Percentiles rank a stretch among this genome's conserved stretches.
These are phyloP conservation scores for Phortica variegata DNA, from an alignment of 1,140 invertebrate genomes.

Conservation along the genomic window DNA sequence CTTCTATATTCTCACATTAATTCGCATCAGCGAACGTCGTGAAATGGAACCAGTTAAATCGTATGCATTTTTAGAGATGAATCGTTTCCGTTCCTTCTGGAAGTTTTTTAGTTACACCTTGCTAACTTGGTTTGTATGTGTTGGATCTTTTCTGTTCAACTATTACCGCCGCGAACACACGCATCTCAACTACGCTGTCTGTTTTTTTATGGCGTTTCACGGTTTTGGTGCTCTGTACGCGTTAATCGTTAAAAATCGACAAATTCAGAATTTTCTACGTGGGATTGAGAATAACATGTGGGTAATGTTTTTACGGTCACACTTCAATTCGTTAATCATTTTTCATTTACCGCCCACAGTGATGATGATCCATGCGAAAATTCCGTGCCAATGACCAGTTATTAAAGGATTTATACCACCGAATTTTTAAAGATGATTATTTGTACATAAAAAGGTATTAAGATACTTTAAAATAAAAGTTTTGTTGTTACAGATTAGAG, in stretches of 20 bases:
- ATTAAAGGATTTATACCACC: too few relatives aligned
- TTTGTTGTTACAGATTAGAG: neutral
- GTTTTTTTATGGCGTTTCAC: constrained; percentile 40
- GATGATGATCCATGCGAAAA: constrained; percentile 44
- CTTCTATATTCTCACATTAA: constrained; percentile 44
- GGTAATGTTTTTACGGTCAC: constrained; percentile 4
- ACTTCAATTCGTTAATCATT: neutral
- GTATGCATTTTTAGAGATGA: constrained; percentile 34
- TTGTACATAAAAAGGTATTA: too few relatives aligned
- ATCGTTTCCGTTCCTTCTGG: constrained; percentile 48
- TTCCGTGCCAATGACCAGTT: constrained; percentile 34
- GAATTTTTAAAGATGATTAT: too few relatives aligned
- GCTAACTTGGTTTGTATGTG: constrained; percentile 35
- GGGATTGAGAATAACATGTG: constrained; percentile 44
- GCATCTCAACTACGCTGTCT: constrained; percentile 47
- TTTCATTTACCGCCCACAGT: constrained; percentile 17
- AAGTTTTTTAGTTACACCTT: constrained; percentile 44
- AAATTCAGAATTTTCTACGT: constrained; percentile 42
- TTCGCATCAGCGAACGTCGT: constrained; percentile 33
- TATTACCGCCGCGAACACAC: constrained; percentile 39
- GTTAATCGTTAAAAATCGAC: constrained; percentile 42
- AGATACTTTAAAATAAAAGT: constrained; percentile 6
- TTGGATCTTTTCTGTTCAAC: constrained; percentile 43
- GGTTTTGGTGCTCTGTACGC: constrained; percentile 48
- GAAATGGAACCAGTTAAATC: constrained; percentile 30